phyloP scores from a whole-genome alignment of 2,797 vertebrate species.

The Alca torda region DNA sequence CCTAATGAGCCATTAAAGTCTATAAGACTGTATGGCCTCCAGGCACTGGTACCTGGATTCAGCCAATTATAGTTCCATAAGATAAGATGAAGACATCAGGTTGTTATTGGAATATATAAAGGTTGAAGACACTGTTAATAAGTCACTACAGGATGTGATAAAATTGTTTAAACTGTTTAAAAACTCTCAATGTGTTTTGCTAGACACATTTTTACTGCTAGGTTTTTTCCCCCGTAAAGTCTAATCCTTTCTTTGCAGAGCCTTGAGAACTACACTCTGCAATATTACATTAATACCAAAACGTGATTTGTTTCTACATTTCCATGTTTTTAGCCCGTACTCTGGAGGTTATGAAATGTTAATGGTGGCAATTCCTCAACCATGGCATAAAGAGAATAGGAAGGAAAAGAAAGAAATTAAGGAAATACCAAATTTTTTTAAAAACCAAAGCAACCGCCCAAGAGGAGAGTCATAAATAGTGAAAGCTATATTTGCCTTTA shows the following conservation, averaged over 20 bases:
- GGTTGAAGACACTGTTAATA: conserved; percentile 62
- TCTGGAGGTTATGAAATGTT: conserved; percentile 68
- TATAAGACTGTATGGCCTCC: conserved; percentile 43
- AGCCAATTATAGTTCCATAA: conserved; percentile 53
- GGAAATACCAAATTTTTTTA: background rate
- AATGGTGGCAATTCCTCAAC: conserved; percentile 45
- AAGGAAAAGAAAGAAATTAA: conserved; percentile 10
- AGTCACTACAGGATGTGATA: conserved; percentile 60
- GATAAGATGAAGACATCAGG: conserved; percentile 62
- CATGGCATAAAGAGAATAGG: background rate
- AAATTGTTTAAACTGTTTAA: conserved; percentile 61
- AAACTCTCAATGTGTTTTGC: conserved; percentile 32
- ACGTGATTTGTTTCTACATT: conserved; percentile 63
- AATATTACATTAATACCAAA: conserved; percentile 34
- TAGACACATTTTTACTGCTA: conserved; percentile 49
- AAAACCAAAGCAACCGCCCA: background rate
- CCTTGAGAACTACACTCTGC: background rate
- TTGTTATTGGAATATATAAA: conserved; percentile 65
- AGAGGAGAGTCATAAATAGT: background rate
- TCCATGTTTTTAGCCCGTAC: conserved; percentile 39
- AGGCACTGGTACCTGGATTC: conserved; percentile 41
- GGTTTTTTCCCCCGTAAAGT: background rate
- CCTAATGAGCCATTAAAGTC: conserved; percentile 71
- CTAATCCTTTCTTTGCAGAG: conserved; percentile 31
- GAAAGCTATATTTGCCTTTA: conserved; percentile 2